Evolutionary conservation across 92 coral and sea anemone species (phyloP).

Genomic region (Zoanthus solanderi): DNA sequence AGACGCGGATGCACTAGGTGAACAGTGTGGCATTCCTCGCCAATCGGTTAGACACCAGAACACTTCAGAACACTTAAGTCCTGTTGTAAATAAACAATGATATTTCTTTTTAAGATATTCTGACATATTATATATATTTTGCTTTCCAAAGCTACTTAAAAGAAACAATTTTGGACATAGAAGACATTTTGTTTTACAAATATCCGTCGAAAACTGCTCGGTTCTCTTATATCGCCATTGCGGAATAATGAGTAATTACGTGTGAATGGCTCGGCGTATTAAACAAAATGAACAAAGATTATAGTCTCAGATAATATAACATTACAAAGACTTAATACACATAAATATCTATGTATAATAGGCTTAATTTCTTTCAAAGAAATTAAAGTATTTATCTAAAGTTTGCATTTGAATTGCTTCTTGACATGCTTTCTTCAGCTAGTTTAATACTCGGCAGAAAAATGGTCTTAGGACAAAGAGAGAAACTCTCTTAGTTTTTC

Average conservation of each 20-base stretch:
- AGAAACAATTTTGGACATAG: background rate
- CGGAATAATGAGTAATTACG: slow-evolving; percentile 43
- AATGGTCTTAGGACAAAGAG: slow-evolving; percentile 16
- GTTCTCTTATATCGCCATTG: slow-evolving; percentile 9
- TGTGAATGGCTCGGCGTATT: slow-evolving; percentile 32
- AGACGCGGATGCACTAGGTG: slow-evolving; percentile 89
- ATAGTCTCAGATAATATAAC: slow-evolving; percentile 31
- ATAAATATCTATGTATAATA: background rate
- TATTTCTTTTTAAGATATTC: slow-evolving; percentile 4
- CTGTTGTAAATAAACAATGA: slow-evolving; percentile 11
- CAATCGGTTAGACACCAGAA: background rate
- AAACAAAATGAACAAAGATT: slow-evolving; percentile 6
- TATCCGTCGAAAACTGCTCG: slow-evolving; percentile 18
- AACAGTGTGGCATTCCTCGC: background rate
- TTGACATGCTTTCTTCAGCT: background rate
- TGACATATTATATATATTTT: background rate
- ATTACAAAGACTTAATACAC: background rate
- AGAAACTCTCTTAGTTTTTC: background rate
- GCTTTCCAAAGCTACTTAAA: slow-evolving; percentile 4
- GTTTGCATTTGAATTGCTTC: background rate
- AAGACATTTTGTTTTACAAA: background rate
- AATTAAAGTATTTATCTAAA: background rate
- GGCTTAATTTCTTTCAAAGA: slow-evolving; percentile 4
- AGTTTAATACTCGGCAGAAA: background rate
- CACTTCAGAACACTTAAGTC: background rate